These are phyloP conservation scores for Sebastes paucispinis DNA, from an alignment of 2,797 vertebrate genomes.

Conservation along the genomic window DNA sequence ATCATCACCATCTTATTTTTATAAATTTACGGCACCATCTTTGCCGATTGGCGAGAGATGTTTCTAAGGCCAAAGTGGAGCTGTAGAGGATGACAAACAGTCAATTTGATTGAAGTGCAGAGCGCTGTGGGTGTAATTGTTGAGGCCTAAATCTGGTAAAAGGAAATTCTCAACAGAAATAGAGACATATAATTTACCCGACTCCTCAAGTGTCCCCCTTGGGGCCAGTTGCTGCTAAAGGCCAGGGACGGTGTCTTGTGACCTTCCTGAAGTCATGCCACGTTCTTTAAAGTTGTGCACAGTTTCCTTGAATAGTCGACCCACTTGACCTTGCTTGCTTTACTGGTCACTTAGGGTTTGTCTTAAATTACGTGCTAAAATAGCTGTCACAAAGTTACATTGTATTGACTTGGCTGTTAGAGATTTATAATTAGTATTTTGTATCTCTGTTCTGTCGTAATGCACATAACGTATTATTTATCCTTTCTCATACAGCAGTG, in stretches of 20 bases:
- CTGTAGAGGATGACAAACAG: background rate
- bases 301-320: conserved; percentile 70
- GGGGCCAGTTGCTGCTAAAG: conserved; percentile 64
- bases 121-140: conserved; percentile 35
- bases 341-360: background rate
- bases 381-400: background rate
- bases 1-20: background rate
- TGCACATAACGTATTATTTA: background rate
- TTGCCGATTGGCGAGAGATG: background rate
- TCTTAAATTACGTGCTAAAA: conserved; percentile 13
- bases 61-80: background rate
- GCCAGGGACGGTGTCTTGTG: conserved; percentile 74
- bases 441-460: background rate
- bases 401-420: background rate
- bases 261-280: conserved; percentile 61
- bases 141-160: conserved; percentile 58
- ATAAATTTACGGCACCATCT: background rate
- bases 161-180: conserved; percentile 68
- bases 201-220: conserved; percentile 29
- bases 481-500: background rate
- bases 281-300: conserved; percentile 37
- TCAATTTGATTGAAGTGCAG: background rate
- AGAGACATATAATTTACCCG: conserved; percentile 58
- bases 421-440: background rate
- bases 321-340: conserved; percentile 20